Percentiles rank a stretch among this genome's conserved stretches.
Conservation (phyloP, 2,888 invertebrate species). For the Lysandra bellargus region DNA sequence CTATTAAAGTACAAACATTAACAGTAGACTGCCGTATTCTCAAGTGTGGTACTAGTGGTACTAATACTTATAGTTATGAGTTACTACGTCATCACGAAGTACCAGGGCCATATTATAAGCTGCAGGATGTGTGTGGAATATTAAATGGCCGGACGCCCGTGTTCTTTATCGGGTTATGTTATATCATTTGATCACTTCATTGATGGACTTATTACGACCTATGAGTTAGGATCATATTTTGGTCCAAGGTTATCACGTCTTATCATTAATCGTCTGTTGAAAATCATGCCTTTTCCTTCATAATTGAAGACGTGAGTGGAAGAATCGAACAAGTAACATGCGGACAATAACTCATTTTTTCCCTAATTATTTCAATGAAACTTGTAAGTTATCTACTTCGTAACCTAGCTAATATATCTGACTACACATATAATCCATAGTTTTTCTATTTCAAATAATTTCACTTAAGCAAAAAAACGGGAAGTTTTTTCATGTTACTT, state of each 20-base stretch:
- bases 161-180: not conserved
- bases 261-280: not conserved
- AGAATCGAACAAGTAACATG: too few relatives aligned
- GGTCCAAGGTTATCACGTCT: not conserved
- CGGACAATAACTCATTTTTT: too few relatives aligned
- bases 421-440: too few relatives aligned
- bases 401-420: too few relatives aligned
- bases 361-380: too few relatives aligned
- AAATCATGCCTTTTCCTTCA: not conserved
- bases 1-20: too few relatives aligned
- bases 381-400: too few relatives aligned
- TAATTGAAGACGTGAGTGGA: not conserved
- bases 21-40: too few relatives aligned
- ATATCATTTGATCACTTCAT: not conserved
- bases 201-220: not conserved
- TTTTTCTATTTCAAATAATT: too few relatives aligned
- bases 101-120: slow-evolving; percentile 18
- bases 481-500: too few relatives aligned
- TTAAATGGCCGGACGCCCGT: not conserved
- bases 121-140: not conserved
- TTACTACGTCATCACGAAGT: not conserved
- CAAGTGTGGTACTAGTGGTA: not conserved
- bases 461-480: too few relatives aligned
- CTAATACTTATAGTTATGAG: not conserved
- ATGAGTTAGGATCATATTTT: not conserved